Evolutionary conservation across 1,140 invertebrate species (phyloP).

Genomic region (Magallana ariakensis): DNA sequence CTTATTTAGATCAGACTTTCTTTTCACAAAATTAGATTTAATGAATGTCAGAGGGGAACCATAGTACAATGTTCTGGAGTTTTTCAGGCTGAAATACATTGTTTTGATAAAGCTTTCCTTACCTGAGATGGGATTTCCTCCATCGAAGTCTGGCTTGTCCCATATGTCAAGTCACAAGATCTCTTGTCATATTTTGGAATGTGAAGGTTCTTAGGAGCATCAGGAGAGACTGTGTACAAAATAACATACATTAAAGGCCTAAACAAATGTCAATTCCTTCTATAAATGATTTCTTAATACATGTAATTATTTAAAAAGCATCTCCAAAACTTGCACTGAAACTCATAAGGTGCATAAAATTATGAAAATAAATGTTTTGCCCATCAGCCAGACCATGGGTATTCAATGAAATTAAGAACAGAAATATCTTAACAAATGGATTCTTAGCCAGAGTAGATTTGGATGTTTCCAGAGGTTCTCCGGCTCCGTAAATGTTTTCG

Average conservation of each 20-base stretch:
- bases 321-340: too few relatives aligned
- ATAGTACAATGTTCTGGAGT: neutral
- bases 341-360: too few relatives aligned
- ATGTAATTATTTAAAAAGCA: too few relatives aligned
- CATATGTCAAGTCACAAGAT: conserved; percentile 92
- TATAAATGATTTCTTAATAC: too few relatives aligned
- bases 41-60: neutral
- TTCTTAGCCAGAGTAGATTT: conserved; percentile 95
- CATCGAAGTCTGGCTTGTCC: conserved; percentile 94
- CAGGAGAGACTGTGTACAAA: conserved; percentile 90
- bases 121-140: conserved; percentile 96
- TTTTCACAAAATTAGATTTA: neutral
- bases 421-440: conserved; percentile 91
- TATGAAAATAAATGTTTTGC: too few relatives aligned
- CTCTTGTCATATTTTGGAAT: conserved; percentile 95
- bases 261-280: too few relatives aligned
- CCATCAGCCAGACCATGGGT: too few relatives aligned
- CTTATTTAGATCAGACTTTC: neutral
- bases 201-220: conserved; percentile 94
- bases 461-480: conserved; percentile 94
- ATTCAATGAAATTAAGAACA: too few relatives aligned
- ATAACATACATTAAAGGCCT: neutral
- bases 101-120: neutral
- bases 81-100: neutral
- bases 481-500: conserved; percentile 97